Conservation (phyloP, 2,113 vertebrate genomes). For the Jaculus jaculus region DNA sequence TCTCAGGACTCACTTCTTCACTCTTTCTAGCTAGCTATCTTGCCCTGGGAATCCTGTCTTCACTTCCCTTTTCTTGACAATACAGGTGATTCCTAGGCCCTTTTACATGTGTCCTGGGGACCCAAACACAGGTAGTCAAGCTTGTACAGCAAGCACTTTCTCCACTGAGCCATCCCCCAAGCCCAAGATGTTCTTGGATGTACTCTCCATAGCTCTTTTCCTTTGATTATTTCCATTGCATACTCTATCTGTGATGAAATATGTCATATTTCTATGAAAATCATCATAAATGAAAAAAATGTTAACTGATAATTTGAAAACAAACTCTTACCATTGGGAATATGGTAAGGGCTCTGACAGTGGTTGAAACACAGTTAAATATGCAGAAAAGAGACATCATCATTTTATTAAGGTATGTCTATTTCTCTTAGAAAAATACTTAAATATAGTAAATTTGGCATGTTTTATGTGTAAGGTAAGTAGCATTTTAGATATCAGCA, state of each 20-base stretch:
- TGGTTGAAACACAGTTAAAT: slow-evolving; percentile 31
- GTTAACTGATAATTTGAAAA: slow-evolving; percentile 53
- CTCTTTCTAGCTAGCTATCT: no score
- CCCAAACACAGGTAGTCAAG: no score
- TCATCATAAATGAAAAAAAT: slow-evolving; percentile 50
- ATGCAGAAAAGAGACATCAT: background rate
- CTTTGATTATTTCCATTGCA: slow-evolving; percentile 27
- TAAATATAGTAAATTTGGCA: background rate
- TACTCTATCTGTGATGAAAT: slow-evolving; percentile 23
- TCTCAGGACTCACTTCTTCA: no score
- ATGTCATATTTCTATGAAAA: slow-evolving; percentile 58
- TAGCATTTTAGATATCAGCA: background rate
- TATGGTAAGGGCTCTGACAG: background rate
- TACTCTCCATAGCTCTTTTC: slow-evolving; percentile 42
- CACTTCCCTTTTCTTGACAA: no score
- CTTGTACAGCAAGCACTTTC: no score
- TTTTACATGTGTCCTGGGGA: no score
- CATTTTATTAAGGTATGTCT: background rate
- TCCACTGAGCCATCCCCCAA: no score
- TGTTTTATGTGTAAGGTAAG: background rate
- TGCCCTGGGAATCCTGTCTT: no score
- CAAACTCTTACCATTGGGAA: slow-evolving; percentile 5
- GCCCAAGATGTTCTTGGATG: slow-evolving; percentile 59
- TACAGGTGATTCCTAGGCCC: no score
- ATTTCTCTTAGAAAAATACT: slow-evolving; percentile 28